Base-by-base conservation (phyloP, 2,888 invertebrate genomes). In the Mythimna pallens region DNA sequence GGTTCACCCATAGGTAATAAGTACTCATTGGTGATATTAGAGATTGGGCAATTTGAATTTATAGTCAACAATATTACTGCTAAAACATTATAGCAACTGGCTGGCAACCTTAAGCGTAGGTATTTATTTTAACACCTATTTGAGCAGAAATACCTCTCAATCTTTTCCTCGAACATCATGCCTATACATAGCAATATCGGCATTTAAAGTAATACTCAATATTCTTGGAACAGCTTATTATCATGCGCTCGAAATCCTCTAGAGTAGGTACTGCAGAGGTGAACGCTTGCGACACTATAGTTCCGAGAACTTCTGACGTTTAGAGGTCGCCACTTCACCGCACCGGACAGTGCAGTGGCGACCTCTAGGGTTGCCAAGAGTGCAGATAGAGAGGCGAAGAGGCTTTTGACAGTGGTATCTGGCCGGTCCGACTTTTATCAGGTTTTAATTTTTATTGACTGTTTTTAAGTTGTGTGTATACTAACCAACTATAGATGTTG, bases 241-340 rank as follows among this genome's bases (percentile, higher is more conserved):
- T 76, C 79, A 79, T 76, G 52, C 74, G 50, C 54, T 78, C 58
- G 57, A 73, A 82, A 74, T 70, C 64, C 81, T 75, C 70, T 66
- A 78, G 67, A 75, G 80, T 78, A 61, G 61, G 40, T 40, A 40
- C 22, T 22, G 22, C 14, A 64, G 80, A 75, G 75, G 83, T 75
- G 71, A 73, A 62, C 62, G 79, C 66, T 84, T 84, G 78, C 78
- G 82, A 84, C 86, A 86, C 59, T 83, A 74, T 73, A 69, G 71
- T 85, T 86, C 85, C 55, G 61, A 86, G 86, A 85, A 85, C 36
- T 50, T 65, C n/a, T 85, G 86, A 75, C 82, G 81, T 85, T 86
- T 85, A 80, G 84, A 86, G 85, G 85, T 86, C 86, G 70, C 65
- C 65, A 67, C 70, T 73, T 57, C 73, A 47, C 77, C 22, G 12